Conservation (phyloP, 92 coral and sea anemone genomes). For the Isaurus tuberculatus region DNA sequence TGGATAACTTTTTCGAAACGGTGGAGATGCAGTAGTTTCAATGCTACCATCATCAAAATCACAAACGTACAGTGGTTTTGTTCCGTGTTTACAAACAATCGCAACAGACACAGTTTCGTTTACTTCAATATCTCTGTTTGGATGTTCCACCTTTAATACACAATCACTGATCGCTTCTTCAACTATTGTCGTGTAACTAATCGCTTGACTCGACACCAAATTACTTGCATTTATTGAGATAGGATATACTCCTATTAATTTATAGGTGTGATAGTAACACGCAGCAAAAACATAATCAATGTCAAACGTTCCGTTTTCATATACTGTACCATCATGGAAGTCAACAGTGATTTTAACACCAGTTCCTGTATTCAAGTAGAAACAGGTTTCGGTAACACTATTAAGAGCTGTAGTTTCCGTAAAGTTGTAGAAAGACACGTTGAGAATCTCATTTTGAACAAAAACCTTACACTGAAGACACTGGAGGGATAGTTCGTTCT, state of each 20-base stretch:
- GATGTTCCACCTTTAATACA: constrained; percentile 63
- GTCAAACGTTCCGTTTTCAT: constrained; percentile 80
- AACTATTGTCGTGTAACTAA: constrained; percentile 67
- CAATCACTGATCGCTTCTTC: constrained; percentile 72
- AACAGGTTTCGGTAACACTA: constrained; percentile 59
- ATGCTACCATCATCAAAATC: constrained; percentile 79
- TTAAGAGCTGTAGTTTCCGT: constrained; percentile 64
- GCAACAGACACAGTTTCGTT: constrained; percentile 78
- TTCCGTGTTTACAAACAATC: constrained; percentile 68
- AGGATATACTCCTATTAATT: constrained; percentile 69
- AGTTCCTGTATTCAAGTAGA: constrained; percentile 71
- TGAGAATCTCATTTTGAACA: constrained; percentile 64
- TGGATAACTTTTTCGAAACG: constrained; percentile 57
- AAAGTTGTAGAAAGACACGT: constrained; percentile 54
- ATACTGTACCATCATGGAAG: constrained; percentile 68
- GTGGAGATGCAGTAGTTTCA: constrained; percentile 21
- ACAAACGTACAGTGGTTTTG: constrained; percentile 64
- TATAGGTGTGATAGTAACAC: constrained; percentile 66
- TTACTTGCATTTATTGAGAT: constrained; percentile 76
- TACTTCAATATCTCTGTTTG: constrained; percentile 87
- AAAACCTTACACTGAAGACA: constrained; percentile 60
- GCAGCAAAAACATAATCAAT: constrained; percentile 64
- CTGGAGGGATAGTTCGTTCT: constrained; percentile 66
- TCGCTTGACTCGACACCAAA: constrained; percentile 68
- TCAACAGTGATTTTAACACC: constrained; percentile 65